These are phyloP conservation scores for Stegostoma tigrinum DNA, from an alignment of 2,113 vertebrate genomes.

Conservation along the genomic window DNA sequence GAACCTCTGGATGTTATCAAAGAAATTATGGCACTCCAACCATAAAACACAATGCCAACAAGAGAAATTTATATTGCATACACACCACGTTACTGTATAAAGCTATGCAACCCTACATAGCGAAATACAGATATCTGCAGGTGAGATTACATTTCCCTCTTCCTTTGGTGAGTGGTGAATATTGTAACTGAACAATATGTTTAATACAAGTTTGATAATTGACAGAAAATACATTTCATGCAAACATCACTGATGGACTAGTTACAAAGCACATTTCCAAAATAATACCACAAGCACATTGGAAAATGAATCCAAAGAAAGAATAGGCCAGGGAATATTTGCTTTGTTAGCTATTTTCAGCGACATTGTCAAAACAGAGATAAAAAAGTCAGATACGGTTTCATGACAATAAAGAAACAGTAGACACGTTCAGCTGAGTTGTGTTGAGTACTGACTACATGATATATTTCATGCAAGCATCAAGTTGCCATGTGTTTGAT, in stretches of 20 bases:
- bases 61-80: neutral
- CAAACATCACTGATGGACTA: neutral
- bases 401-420: constrained; percentile 21
- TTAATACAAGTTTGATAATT: neutral
- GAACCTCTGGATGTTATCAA: neutral
- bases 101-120: neutral
- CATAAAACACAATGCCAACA: neutral
- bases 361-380: neutral
- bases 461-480: neutral
- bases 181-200: neutral
- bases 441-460: neutral
- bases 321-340: neutral
- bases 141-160: neutral
- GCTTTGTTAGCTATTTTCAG: neutral
- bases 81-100: neutral
- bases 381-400: neutral
- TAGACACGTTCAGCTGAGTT: neutral
- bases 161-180: neutral
- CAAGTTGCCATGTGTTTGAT: neutral
- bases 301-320: neutral
- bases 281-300: neutral
- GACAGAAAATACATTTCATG: neutral
- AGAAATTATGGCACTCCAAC: neutral
- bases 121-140: neutral
- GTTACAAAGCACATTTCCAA: neutral